Evolutionary conservation across 2,888 invertebrate species (phyloP), one percentile per base, ranked within the genome.

Genomic region (Globia sparganii): DNA sequence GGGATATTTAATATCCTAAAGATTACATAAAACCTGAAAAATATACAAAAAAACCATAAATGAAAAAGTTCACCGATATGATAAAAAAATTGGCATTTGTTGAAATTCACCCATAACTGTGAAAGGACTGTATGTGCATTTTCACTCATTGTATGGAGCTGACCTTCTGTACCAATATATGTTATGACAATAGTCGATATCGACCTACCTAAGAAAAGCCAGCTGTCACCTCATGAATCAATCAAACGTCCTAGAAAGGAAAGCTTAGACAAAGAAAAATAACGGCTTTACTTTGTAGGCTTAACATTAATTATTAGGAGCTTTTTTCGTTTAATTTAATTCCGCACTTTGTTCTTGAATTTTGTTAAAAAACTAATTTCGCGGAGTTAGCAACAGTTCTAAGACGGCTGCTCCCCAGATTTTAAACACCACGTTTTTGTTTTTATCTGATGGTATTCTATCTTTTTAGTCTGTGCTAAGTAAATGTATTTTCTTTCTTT

Each of bases 201-300:
- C 53, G 70, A 56, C 37, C 58, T 62, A 34, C 49, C 46, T 46
- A 67, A 64, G 59, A 76, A 15, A 34, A 59, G n/a, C 21, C n/a
- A 37, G 37, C 25, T 31, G 18, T 65, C 64, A 25, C 53, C 28
- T 72, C 53, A 49, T 75, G 56, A 80, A 80, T 72, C 37, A 83
- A 71, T 73, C 49, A 67, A 69, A 64, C 34, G 28, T 40, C 61
- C 65, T 72, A 65, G 21, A 71, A 58, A 69, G 53, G 21, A 71
- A 58, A 69, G 53, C 15, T 65, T 58, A n/a, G 15, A 49, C 49
- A 61, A 58, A n/a, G 15, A n/a, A 37, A 6, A 72, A 61, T 56
- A 34, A 62, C 9, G 66, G 2, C 37, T 53, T 71, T 43, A 46
- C 25, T 69, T 53, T 34, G 31, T 49, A 28, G n/a, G 3, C 15